Evolutionary conservation across 1,140 invertebrate species (phyloP), one percentile per base, ranked within the genome.

Genomic region (Dendrolimus kikuchii): DNA sequence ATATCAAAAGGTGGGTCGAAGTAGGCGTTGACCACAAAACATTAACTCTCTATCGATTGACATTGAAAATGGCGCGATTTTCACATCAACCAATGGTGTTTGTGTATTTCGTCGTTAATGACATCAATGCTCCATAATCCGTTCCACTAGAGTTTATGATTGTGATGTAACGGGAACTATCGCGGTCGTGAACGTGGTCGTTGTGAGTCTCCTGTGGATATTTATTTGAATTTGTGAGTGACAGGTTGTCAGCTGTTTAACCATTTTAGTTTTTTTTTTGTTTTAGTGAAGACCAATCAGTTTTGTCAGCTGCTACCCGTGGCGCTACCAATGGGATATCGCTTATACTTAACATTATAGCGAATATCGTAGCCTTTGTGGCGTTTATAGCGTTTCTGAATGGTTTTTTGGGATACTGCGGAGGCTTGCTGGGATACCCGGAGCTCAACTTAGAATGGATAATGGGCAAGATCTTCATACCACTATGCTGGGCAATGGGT

Each of bases 281-380:
- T 86, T 86, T 51, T 66, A 98, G 96, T 40, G 81, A 92, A 63
- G 95, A 97, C 67, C 88, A 91, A 1, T 96, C 95, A 59, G 88
- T 95, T 0, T 79, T 99, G 36, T 96, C 98, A 74, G 97, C 97
- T 4, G 97, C 96, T 0, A 92, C 93, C 2, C 93, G 93, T 70
- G 98, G 97, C 0, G 97, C 97, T 7, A 88, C 91, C 37, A 90
- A 92, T 50, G 95, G 93, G 3, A 92, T 96, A 8, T 89, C 92
- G n/a, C 84, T 99, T 5, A 91, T 99, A 3, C 88, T 95, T 4
- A 95, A 95, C 52, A 97, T 99, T 57, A 91, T 95, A 8, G 96
- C 96, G 4, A 98, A 97, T 73, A 87, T 99, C 2, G 93, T 99
- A 6, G 96, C 96, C 0, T 98, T 98, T 73, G 90, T 99, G 0